Base-by-base conservation (phyloP, 2,113 vertebrate genomes). In the Cyrtonyx montezumae region DNA sequence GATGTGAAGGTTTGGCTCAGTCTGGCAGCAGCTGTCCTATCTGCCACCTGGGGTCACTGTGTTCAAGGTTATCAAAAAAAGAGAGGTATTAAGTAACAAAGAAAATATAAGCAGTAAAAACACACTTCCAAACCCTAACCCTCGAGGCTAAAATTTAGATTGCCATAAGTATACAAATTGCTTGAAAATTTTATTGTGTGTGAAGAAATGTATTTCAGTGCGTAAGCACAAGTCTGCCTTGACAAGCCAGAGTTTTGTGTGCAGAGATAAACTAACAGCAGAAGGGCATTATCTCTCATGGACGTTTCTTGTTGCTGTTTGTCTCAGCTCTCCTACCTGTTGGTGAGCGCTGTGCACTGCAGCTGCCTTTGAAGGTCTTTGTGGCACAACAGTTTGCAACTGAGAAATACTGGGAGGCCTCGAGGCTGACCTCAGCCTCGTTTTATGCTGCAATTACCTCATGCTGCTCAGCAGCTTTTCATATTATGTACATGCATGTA, bases 41-140 rank as follows among this genome's bases (percentile, higher is more conserved):
- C 7, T 61, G 94, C 97, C 97, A 97, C 97, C 97, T 97, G 98
- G 97, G 96, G 97, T 98, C 98, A 97, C 97, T 98, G 97, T 97
- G 95, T 74, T 94, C 97, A 96, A 93, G 94, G 91, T 68, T 55
- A 96, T 95, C 92, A 84, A 48, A 46, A 46, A 77, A 26, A 21
- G 62, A 73, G 69, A 75, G 5, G 23, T 55, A 17, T 15, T 36
- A 53, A 53, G n/a, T 48, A 88, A 88, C 76, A 83, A 93, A 93
- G 79, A 43, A 65, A 84, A 87, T 25, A 63, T 1, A 28, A 66
- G 40, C 7, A 0, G 28, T 73, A 14, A 82, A 85, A 79, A 6
- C 1, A 0, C 8, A 2, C 26, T 95, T 88, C 58, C 61, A 70
- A 74, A n/a, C 34, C 89, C 20, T 36, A 79, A 62, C 21, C 48